Evolutionary conservation across 1,140 invertebrate genomes (phyloP), one percentile per base, ranked within the genome.

Genomic region (Drosophila bocki): DNA sequence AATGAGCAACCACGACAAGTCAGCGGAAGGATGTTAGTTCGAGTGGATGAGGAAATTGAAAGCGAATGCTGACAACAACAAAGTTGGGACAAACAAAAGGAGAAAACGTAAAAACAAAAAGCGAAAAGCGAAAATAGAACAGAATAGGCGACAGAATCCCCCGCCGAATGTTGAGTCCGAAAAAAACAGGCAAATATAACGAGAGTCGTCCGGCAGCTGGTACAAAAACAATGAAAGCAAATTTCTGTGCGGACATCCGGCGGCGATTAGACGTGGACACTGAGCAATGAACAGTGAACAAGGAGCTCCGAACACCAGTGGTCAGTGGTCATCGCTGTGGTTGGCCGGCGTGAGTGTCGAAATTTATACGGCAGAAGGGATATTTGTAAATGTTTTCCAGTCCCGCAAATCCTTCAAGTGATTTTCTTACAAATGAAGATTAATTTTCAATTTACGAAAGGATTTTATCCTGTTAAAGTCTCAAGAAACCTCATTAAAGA

Each of bases 221-320:
- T 53, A 69, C 62, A 90, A 84, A 90, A 85, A 88, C 84, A 88
- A 88, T 84, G 82, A 75, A 81, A 81, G 81, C 78, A 88, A 88
- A 90, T 90, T 90, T 84, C 74, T 63, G 42, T 67, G 56, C 85
- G 84, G 84, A 85, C 51, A 81, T 87, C 84, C 84, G 84, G 35
- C 78, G 72, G 69, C 77, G 84, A 87, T 88, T 87, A 87, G 84
- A 64, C 64, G 53, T 44, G 63, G 48, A 74, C 70, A 74, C 54
- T 50, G 29, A 44, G 53, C 67, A 59, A 35, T 71, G 69, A 58
- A 70, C 51, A 70, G 50, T 58, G 65, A 69, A 51, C 45, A 51
- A 69, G 96, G 94, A 9, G 97, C 99, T 93, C 98, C 98, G 92
- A 99, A 99, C 1, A 99, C 96, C 1, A 99, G 96, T 5, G 98